These are phyloP conservation scores for Pagrus major DNA, from an alignment of 2,113 vertebrate species.

Conservation along the genomic window DNA sequence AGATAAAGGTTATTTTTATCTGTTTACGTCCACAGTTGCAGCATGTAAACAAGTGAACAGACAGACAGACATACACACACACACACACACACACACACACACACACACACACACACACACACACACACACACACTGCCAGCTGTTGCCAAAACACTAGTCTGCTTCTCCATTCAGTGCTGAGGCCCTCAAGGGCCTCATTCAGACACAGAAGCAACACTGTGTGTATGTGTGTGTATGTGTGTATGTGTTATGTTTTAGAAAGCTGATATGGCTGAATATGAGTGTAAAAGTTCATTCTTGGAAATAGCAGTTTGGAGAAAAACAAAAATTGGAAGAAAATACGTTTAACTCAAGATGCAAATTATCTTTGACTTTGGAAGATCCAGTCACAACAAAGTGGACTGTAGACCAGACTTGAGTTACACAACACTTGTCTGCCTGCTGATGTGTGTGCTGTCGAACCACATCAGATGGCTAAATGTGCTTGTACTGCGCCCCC, in stretches of 20 bases:
- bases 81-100: slow-evolving; percentile 43
- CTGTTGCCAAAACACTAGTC: slow-evolving; percentile 77
- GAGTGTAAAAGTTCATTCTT: not conserved
- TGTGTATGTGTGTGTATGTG: not conserved
- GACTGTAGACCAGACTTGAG: not conserved
- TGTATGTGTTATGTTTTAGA: slow-evolving; percentile 2
- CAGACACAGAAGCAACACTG: slow-evolving; percentile 24
- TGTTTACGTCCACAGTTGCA: slow-evolving; percentile 18
- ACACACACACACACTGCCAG: slow-evolving; percentile 55
- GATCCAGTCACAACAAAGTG: not conserved
- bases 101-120: slow-evolving; percentile 51
- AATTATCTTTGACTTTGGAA: not conserved
- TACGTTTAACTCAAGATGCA: not conserved
- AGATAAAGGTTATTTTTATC: slow-evolving; percentile 17
- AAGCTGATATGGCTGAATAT: not conserved
- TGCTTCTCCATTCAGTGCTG: slow-evolving; percentile 47
- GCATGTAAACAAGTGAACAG: slow-evolving; percentile 10
- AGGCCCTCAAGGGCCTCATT: slow-evolving; percentile 48
- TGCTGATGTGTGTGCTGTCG: slow-evolving; percentile 2
- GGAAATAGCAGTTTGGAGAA: not conserved
- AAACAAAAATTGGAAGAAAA: not conserved
- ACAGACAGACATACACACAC: slow-evolving; percentile 24
- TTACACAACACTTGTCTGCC: not conserved
- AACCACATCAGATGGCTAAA: slow-evolving; percentile 74
- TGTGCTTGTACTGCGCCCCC: slow-evolving; percentile 45